Evolutionary conservation across 1,140 invertebrate species (phyloP).

Genomic region (Macrotrachela quadricornifera): DNA sequence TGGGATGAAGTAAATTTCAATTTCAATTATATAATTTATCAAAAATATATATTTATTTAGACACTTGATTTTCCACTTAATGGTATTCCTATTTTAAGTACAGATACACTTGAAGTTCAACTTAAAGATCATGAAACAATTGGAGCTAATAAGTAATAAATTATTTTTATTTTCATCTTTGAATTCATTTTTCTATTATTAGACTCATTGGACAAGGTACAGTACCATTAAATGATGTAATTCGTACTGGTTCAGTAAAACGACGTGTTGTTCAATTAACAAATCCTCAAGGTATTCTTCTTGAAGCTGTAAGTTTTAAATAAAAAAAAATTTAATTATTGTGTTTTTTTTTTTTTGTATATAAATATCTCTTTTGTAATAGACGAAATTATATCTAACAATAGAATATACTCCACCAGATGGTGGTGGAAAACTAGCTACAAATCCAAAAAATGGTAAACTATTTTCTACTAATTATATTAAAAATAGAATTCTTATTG

Average conservation of each 20-base stretch:
- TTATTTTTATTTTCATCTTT: neutral
- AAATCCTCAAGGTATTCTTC: no score
- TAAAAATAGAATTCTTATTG: no score
- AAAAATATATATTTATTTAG: conserved; percentile 12
- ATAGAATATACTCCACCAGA: conserved; percentile 2
- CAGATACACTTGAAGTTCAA: conserved; percentile 16
- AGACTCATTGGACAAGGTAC: neutral
- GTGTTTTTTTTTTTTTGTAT: no score
- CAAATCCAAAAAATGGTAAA: neutral
- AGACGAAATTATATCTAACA: neutral
- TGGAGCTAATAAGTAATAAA: conserved; percentile 22
- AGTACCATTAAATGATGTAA: neutral
- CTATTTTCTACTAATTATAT: no score
- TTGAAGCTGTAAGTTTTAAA: no score
- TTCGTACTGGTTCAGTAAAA: neutral
- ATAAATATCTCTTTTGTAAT: no score
- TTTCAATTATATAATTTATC: neutral
- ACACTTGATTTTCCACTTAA: conserved; percentile 20
- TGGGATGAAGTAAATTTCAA: conserved; percentile 22
- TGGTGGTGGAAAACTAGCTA: neutral
- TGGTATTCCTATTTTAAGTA: conserved; percentile 11
- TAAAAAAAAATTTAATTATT: no score
- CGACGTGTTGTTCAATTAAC: no score
- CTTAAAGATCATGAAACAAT: conserved; percentile 24
- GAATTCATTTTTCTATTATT: neutral